Evolutionary conservation across 2,797 vertebrate genomes (phyloP).

Genomic region (Apodemus agrarius): DNA sequence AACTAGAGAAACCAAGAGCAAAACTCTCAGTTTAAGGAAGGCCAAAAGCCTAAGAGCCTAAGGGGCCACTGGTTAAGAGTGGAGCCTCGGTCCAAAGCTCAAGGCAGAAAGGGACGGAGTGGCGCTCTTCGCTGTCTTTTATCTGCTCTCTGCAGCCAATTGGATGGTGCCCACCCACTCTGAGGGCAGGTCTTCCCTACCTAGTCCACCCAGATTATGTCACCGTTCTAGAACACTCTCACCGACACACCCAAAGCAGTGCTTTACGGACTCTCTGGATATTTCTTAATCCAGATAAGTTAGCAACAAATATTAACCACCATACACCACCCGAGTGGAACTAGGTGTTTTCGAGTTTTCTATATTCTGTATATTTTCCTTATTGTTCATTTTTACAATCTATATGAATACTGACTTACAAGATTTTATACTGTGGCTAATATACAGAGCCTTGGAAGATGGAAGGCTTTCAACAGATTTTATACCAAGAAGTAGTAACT

Average conservation of each 20-base stretch:
- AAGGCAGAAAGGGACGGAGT: neutral
- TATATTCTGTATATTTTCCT: slow-evolving; percentile 21
- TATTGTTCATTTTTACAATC: slow-evolving; percentile 15
- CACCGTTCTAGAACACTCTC: neutral
- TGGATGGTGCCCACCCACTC: neutral
- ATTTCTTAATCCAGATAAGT: neutral
- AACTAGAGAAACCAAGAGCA: neutral
- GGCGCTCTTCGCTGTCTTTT: neutral
- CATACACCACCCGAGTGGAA: neutral
- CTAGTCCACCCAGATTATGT: neutral
- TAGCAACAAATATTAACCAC: neutral
- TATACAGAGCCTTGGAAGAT: neutral
- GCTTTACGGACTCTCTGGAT: neutral
- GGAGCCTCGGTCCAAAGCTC: neutral
- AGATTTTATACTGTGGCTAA: neutral
- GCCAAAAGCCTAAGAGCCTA: neutral
- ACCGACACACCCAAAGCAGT: neutral
- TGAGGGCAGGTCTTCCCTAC: neutral
- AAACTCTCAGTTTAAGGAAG: neutral
- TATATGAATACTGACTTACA: slow-evolving; percentile 12
- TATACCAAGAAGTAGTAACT: slow-evolving; percentile 31
- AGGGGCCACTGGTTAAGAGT: neutral
- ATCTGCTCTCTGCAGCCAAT: slow-evolving; percentile 1
- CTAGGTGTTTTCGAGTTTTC: slow-evolving; percentile 8
- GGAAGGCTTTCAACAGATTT: slow-evolving; percentile 18